Conservation (phyloP, 2,113 vertebrate species). For the Passer domesticus region DNA sequence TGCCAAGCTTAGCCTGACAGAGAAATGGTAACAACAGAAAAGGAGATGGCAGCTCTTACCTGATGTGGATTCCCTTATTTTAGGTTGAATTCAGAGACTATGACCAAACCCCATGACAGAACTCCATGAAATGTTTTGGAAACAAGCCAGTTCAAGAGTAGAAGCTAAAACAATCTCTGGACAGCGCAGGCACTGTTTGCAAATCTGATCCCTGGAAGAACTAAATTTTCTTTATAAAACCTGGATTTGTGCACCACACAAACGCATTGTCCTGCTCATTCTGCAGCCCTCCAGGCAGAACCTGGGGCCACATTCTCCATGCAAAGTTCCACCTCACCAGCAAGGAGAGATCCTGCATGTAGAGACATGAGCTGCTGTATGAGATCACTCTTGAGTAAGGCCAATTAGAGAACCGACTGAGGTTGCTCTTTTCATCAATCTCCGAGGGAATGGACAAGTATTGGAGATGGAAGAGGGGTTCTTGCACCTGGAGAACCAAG, state of each 20-base stretch:
- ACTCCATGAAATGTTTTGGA: neutral
- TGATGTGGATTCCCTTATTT: neutral
- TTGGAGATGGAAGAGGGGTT: neutral
- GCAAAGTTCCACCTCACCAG: neutral
- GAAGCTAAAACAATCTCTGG: neutral
- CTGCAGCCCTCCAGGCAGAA: neutral
- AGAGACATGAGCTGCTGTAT: neutral
- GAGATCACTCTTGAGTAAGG: neutral
- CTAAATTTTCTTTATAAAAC: neutral
- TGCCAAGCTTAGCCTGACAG: neutral
- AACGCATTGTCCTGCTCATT: neutral
- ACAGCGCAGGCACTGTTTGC: neutral
- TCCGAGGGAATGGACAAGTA: neutral
- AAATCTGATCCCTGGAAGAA: neutral
- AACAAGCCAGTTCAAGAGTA: neutral
- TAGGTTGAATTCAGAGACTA: neutral
- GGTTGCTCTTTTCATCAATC: neutral
- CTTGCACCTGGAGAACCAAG: neutral
- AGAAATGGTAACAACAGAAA: neutral
- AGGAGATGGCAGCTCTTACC: neutral
- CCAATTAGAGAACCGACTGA: neutral
- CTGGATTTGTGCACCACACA: neutral
- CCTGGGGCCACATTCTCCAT: neutral
- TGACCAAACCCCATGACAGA: neutral
- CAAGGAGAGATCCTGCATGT: neutral